Percentiles rank a stretch among this genome's conserved stretches.
Conservation (phyloP, 2,888 invertebrate species). For the Dorcus parallelipipedus region DNA sequence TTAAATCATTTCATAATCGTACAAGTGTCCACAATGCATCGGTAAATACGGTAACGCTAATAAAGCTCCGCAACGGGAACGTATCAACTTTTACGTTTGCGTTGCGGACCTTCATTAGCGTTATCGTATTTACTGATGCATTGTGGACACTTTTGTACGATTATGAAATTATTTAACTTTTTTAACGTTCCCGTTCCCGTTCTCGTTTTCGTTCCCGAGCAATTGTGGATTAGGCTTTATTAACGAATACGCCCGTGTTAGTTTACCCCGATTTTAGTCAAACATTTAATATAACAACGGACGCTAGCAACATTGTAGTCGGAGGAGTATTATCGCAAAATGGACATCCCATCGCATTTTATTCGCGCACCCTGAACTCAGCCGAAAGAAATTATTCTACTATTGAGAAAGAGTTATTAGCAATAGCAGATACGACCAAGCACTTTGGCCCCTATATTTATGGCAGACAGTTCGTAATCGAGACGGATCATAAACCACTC, state of each 20-base stretch:
- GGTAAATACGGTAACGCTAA: too few species aligned
- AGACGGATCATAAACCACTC: slow-evolving; percentile 18
- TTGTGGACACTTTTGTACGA: too few species aligned
- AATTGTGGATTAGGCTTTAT: too few species aligned
- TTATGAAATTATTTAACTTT: too few species aligned
- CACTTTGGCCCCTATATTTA: slow-evolving; percentile 13
- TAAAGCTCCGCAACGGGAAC: too few species aligned
- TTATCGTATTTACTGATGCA: too few species aligned
- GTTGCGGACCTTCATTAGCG: too few species aligned
- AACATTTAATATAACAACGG: slow-evolving; percentile 19
- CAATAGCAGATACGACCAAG: background rate
- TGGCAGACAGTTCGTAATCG: slow-evolving; percentile 9
- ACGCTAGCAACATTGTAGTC: slow-evolving; percentile 16
- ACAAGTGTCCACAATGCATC: too few species aligned
- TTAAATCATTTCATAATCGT: too few species aligned
- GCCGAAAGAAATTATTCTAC: slow-evolving; percentile 7
- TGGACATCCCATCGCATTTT: slow-evolving; percentile 17
- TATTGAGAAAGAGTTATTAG: background rate
- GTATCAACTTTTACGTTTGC: too few species aligned
- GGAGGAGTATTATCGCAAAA: slow-evolving; percentile 22
- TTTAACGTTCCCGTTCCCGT: too few species aligned
- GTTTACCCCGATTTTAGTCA: slow-evolving; percentile 19
- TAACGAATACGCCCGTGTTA: slow-evolving; percentile 14
- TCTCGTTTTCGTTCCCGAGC: too few species aligned
- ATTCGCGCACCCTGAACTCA: slow-evolving; percentile 4